Conservation (phyloP, 53 echinoderm and acorn worm genomes). For the Paracentrotus lividus region DNA sequence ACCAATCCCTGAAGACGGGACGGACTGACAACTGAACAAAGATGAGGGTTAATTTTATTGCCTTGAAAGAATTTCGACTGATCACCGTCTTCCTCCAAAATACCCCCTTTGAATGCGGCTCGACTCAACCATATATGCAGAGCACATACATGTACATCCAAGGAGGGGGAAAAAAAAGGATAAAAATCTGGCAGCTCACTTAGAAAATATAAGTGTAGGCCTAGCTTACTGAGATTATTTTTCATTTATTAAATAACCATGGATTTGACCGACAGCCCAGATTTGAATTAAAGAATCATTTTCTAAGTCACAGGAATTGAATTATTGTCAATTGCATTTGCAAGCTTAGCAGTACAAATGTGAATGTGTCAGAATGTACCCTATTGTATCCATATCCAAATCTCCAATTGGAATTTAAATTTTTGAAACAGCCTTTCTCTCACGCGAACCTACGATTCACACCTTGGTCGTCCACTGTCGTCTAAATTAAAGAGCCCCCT, state of each 20-base stretch:
- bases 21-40: background rate
- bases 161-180: too few species aligned
- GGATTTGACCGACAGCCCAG: background rate
- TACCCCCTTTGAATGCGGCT: background rate
- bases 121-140: too few species aligned
- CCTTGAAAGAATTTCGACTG: background rate
- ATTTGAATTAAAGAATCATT: background rate
- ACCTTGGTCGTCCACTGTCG: background rate
- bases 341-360: background rate
- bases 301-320: background rate
- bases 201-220: background rate
- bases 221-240: too few species aligned
- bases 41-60: background rate
- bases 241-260: background rate
- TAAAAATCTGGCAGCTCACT: background rate
- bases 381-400: background rate
- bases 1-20: too few species aligned
- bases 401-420: background rate
- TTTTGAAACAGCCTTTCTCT: background rate
- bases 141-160: too few species aligned
- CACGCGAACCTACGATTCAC: background rate
- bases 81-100: background rate
- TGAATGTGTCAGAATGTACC: background rate
- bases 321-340: background rate
- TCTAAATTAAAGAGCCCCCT: background rate